These are phyloP conservation scores for Gobionotothen gibberifrons DNA, from an alignment of 2,797 vertebrate genomes.

Conservation along the genomic window DNA sequence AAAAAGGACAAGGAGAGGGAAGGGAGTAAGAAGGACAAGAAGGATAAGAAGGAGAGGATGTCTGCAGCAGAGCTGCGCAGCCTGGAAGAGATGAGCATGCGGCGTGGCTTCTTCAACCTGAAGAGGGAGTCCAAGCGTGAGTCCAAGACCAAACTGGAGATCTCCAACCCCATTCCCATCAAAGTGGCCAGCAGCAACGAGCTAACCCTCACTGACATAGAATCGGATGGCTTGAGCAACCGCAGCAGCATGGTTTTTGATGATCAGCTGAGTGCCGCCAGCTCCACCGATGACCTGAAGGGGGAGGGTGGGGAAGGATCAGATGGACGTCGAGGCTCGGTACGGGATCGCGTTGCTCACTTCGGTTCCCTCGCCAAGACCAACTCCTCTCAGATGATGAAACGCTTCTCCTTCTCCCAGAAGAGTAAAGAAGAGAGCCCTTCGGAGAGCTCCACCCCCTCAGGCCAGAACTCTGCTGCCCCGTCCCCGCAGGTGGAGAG, in stretches of 20 bases:
- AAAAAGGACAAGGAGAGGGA: conserved; percentile 95
- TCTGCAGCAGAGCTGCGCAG: conserved; percentile 94
- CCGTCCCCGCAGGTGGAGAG: conserved; percentile 93
- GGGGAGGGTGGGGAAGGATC: conserved; percentile 83
- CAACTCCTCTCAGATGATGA: conserved; percentile 94
- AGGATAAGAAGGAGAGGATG: conserved; percentile 97
- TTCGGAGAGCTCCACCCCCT: conserved; percentile 93
- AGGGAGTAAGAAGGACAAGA: conserved; percentile 92
- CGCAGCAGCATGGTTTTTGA: conserved; percentile 92
- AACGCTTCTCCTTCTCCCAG: conserved; percentile 97
- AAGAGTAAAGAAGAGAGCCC: conserved; percentile 93
- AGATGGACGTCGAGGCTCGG: conserved; percentile 88
- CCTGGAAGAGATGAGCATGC: conserved; percentile 96
- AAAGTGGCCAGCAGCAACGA: conserved; percentile 95
- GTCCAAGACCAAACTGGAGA: conserved; percentile 92
- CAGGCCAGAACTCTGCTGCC: conserved; percentile 91
- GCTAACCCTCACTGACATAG: conserved; percentile 93
- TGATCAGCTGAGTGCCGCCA: conserved; percentile 93
- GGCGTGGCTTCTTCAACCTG: conserved; percentile 96
- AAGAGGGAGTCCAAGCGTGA: conserved; percentile 94
- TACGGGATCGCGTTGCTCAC: conserved; percentile 92
- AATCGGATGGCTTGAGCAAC: conserved; percentile 92
- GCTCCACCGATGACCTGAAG: conserved; percentile 94
- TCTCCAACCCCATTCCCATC: conserved; percentile 98
- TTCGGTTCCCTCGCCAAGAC: conserved; percentile 95